Evolutionary conservation across 2,797 vertebrate species (phyloP).

Genomic region (Myotis vivesi): DNA sequence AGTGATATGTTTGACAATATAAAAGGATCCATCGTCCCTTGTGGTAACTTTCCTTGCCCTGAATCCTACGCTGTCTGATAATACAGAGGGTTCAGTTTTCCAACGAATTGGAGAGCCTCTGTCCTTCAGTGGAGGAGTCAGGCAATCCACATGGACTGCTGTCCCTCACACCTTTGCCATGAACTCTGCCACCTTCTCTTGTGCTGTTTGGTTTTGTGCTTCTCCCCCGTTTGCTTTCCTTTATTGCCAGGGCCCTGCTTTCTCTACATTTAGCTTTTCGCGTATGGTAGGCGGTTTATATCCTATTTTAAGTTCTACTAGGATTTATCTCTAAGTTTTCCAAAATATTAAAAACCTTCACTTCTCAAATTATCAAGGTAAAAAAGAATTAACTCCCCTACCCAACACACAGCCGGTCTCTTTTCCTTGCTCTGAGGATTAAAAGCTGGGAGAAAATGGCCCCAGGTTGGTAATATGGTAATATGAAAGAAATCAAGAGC

Average conservation of each 20-base stretch:
- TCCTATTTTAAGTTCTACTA: not conserved
- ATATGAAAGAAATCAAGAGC: not conserved
- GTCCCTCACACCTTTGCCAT: accelerated
- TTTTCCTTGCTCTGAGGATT: not conserved
- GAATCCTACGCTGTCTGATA: not conserved
- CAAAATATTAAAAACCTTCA: not conserved
- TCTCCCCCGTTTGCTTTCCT: not conserved
- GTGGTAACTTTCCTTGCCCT: not conserved
- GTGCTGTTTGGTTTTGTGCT: not conserved
- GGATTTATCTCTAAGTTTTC: not conserved
- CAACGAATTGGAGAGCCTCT: not conserved
- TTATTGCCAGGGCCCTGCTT: not conserved
- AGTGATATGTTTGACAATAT: not conserved
- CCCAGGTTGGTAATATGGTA: not conserved
- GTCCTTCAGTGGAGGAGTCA: not conserved
- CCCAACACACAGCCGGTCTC: not conserved
- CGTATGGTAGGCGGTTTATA: not conserved
- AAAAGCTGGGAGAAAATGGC: not conserved
- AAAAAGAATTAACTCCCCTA: not conserved
- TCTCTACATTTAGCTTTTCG: not conserved
- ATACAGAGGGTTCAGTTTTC: not conserved
- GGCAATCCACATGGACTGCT: not conserved
- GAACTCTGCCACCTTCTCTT: not conserved
- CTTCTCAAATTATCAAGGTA: not conserved
- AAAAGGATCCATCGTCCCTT: not conserved